Evolutionary conservation across 2,113 vertebrate genomes (phyloP).

Genomic region (Australoheros scitulus): DNA sequence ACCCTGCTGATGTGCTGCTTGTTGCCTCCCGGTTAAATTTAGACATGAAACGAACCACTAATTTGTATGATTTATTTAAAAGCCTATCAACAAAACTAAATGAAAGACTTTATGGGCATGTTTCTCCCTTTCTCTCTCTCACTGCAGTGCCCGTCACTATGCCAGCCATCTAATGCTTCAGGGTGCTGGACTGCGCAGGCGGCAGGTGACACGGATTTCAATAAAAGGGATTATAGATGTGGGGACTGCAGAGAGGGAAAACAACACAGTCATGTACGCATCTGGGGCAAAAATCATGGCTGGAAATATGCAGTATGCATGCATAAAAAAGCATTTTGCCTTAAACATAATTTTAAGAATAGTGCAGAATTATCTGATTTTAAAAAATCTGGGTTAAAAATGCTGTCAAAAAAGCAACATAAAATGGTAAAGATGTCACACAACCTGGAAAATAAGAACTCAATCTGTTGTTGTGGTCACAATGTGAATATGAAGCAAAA

Average conservation of each 20-base stretch:
- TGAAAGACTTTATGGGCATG: constrained; percentile 37
- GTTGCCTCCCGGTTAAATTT: constrained; percentile 20
- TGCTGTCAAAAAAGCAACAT: neutral
- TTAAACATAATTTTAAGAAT: neutral
- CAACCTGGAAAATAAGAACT: neutral
- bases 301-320: neutral
- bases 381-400: neutral
- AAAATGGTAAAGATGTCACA: neutral
- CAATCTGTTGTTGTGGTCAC: neutral
- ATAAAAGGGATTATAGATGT: constrained; percentile 84
- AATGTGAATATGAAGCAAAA: neutral
- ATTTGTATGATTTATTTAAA: constrained; percentile 34
- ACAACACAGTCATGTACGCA: constrained; percentile 44
- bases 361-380: neutral
- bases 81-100: constrained; percentile 32
- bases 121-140: constrained; percentile 41
- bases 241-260: constrained; percentile 73
- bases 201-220: constrained; percentile 84
- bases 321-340: neutral
- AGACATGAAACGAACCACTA: neutral
- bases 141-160: constrained; percentile 73
- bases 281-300: constrained; percentile 40
- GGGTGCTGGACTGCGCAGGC: constrained; percentile 79
- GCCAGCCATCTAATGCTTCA: constrained; percentile 76
- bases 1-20: constrained; percentile 7